These are phyloP conservation scores for Heterohyrax brucei DNA, from an alignment of 2,797 vertebrate genomes.

Conservation along the genomic window DNA sequence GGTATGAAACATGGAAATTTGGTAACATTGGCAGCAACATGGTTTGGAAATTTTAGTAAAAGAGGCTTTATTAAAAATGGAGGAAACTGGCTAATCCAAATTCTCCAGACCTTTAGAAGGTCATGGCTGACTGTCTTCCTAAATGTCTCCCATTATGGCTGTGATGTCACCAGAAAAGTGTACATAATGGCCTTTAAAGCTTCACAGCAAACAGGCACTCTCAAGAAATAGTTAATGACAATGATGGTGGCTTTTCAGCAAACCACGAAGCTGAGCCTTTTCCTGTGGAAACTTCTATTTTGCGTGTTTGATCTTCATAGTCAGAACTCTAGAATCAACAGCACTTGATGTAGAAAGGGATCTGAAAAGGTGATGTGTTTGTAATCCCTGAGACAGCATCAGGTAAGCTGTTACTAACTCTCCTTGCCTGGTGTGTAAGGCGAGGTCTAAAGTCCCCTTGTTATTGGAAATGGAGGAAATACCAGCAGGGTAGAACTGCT, in stretches of 20 bases:
- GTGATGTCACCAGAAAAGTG: neutral
- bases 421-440: neutral
- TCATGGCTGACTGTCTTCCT: neutral
- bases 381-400: neutral
- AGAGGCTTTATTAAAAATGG: neutral
- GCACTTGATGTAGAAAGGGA: neutral
- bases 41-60: neutral
- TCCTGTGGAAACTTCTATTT: neutral
- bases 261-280: neutral
- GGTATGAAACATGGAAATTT: neutral
- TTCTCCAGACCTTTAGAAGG: neutral
- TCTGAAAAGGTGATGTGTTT: neutral
- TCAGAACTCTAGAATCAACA: constrained; percentile 6
- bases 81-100: neutral
- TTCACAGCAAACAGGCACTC: neutral
- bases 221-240: neutral
- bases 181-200: neutral
- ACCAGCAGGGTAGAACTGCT: too few species aligned
- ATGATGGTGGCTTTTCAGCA: neutral
- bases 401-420: rapidly evolving
- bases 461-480: neutral
- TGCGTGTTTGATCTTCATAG: neutral
- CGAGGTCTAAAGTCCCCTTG: neutral
- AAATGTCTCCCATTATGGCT: neutral
- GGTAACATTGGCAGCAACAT: rapidly evolving